Percentiles rank a stretch among this genome's conserved stretches.
Evolutionary conservation across 2,888 invertebrate genomes (phyloP).

Genomic region (Lepidonotus clava): DNA sequence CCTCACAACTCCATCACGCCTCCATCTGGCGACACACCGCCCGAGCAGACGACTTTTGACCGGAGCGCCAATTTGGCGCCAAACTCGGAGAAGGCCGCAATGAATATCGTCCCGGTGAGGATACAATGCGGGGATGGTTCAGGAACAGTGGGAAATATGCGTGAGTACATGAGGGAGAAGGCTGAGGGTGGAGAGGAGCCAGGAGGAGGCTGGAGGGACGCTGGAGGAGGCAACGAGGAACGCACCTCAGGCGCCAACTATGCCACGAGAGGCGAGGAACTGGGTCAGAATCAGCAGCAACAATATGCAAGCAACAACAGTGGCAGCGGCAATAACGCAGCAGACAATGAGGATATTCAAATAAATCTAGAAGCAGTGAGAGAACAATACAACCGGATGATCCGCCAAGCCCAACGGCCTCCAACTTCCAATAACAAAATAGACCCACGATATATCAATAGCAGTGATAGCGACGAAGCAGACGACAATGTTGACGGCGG

Average conservation of each 20-base stretch:
- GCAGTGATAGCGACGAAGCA: not conserved
- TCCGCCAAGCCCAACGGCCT: not conserved
- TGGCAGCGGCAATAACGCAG: not conserved
- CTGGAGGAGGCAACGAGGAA: not conserved
- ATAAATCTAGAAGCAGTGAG: not conserved
- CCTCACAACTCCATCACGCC: too few relatives aligned
- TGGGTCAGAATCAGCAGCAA: too few relatives aligned
- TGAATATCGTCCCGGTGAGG: too few relatives aligned
- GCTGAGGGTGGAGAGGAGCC: not conserved
- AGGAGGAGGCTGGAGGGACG: not conserved
- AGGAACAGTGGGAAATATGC: too few relatives aligned
- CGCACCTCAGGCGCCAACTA: too few relatives aligned
- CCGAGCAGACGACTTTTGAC: too few relatives aligned
- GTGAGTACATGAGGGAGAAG: not conserved
- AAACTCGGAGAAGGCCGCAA: too few relatives aligned
- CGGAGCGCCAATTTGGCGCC: too few relatives aligned
- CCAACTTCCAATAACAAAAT: not conserved
- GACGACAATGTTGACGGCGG: not conserved
- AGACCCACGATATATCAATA: conserved; percentile 10
- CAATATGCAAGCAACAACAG: too few relatives aligned
- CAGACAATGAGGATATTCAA: not conserved
- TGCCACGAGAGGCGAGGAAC: too few relatives aligned
- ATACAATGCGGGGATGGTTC: too few relatives aligned
- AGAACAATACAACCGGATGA: conserved; percentile 11
- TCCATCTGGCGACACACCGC: too few relatives aligned